phyloP scores from a whole-genome alignment of 2,113 vertebrate species.

The Xiphias gladius region DNA sequence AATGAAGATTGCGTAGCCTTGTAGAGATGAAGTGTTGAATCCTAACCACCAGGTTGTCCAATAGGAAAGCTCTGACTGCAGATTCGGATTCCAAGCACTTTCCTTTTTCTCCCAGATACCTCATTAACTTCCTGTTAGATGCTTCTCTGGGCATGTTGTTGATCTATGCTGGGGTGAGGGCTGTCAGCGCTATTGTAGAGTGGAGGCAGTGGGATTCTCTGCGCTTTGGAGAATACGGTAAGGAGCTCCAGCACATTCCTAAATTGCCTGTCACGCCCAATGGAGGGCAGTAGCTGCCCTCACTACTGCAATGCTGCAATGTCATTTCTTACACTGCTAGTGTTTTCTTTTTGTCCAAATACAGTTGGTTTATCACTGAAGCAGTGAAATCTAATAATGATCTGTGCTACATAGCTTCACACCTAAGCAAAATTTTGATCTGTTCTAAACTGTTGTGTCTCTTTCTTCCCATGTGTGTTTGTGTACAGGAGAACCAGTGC shows the following conservation, averaged over 20 bases:
- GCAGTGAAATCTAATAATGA: constrained; percentile 10
- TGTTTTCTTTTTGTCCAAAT: neutral
- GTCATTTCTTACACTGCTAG: neutral
- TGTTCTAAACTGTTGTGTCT: constrained; percentile 1
- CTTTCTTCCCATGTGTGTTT: constrained; percentile 1
- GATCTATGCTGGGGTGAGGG: constrained; percentile 93
- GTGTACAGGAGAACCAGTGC: constrained; percentile 91
- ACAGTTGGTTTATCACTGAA: constrained; percentile 16
- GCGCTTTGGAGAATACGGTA: constrained; percentile 98
- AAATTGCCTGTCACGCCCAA: constrained; percentile 45
- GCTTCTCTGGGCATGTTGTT: constrained; percentile 97
- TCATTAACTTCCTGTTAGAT: constrained; percentile 98
- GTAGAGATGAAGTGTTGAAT: neutral
- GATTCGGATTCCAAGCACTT: neutral
- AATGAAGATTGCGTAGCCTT: neutral
- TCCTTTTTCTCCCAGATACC: constrained; percentile 87
- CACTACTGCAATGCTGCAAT: neutral
- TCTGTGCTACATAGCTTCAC: neutral
- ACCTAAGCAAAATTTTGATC: constrained; percentile 24
- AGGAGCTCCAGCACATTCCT: constrained; percentile 39
- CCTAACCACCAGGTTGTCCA: neutral
- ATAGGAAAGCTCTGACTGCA: neutral
- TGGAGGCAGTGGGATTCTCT: constrained; percentile 98
- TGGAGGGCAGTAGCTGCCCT: constrained; percentile 58
- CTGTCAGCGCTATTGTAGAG: constrained; percentile 92